phyloP scores from a whole-genome alignment of 2,113 vertebrate species.

The Chionodraco myersi region DNA sequence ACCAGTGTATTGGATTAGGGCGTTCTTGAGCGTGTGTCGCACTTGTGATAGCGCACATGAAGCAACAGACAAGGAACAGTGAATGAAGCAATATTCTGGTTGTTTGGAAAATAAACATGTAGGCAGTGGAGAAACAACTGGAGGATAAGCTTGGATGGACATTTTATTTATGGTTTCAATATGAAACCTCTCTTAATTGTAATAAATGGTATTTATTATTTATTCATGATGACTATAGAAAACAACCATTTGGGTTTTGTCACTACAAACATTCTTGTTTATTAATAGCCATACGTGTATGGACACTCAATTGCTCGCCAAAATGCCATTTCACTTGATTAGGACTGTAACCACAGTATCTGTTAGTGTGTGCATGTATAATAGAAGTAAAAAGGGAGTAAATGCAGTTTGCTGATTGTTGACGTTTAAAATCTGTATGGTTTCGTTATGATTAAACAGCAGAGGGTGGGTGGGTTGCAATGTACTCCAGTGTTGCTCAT shows the following conservation, averaged over 20 bases:
- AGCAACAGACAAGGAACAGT: slow-evolving; percentile 4
- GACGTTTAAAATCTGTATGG: background rate
- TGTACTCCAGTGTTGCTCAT: slow-evolving; percentile 21
- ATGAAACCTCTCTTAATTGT: background rate
- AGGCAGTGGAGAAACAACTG: too few species aligned
- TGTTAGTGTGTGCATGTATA: background rate
- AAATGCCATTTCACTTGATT: background rate
- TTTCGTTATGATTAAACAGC: background rate
- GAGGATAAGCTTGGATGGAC: background rate
- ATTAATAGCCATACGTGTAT: background rate
- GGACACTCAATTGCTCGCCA: background rate
- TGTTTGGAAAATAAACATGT: background rate
- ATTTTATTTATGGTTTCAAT: background rate
- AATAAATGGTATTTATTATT: too few species aligned
- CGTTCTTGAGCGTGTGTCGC: background rate
- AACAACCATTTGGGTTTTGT: background rate
- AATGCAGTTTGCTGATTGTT: slow-evolving; percentile 10
- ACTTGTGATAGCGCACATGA: background rate
- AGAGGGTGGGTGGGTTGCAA: background rate
- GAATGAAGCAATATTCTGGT: slow-evolving; percentile 9
- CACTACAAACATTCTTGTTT: background rate
- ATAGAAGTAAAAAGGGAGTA: slow-evolving; percentile 9
- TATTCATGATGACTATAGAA: background rate
- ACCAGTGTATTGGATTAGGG: background rate
- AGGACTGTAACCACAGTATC: background rate